Base-by-base conservation (phyloP, 1,140 invertebrate genomes). In the Teleopsis dalmanni region DNA sequence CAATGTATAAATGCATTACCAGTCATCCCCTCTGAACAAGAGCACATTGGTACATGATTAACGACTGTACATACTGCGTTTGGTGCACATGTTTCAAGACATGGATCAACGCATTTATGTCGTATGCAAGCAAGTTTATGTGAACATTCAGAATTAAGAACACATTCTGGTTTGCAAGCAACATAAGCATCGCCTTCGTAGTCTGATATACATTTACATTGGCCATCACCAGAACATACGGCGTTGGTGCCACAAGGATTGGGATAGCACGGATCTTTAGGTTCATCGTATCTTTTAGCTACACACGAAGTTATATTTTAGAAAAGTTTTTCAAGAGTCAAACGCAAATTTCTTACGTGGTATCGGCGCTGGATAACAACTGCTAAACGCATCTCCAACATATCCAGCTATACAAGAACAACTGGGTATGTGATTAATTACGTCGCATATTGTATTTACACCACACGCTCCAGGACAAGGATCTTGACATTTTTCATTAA, bases 61-160 rank as follows among this genome's bases (percentile, higher is more conserved):
- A 83, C 75, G 1, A 89, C 85, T 54, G 84, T 78, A 60, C 89
- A 93, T 33, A 79, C 70, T 6, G 87, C 84, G 56, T 76, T 78
- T 38, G 70, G 59, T 14, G 83, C 87, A 68, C 88, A 90, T 2
- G 84, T 84, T 41, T 82, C 83, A 16, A 78, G 73, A 60, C 87
- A 89, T 21, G 85, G 85, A 73, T 88, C 80, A 3, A 79, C 70
- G 62, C 86, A 89, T 62, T 82, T 84, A 51, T 82, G 81, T 38
- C 79, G 77, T 41, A 80, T 78, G 60, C 88, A 91, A 4, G 85
- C 80, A 61, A 78, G 83, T 35, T 79, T 74, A 37, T 80, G 74
- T 1, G 84, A 73, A 67, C 88, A 92, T 54, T 92, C 88, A 2
- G 85, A 78, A 66, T 87, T 91, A 55, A 87, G 78, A 0, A 87